phyloP scores from a whole-genome alignment of 2,797 vertebrate genomes.

The Girardinus metallicus region DNA sequence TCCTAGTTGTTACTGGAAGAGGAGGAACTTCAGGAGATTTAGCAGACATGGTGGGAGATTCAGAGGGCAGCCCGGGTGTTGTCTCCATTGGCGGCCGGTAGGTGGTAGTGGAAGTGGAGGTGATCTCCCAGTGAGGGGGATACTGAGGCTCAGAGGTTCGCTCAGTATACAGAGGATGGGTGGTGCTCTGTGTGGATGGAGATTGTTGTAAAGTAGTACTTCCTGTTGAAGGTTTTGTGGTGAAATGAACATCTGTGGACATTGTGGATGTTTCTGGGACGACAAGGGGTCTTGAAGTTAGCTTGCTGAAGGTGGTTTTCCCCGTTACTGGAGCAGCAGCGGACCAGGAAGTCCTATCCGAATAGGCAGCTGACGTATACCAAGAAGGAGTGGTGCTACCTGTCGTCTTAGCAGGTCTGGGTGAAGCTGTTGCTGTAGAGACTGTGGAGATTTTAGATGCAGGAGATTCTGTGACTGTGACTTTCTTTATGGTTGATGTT shows the following conservation, averaged over 20 bases:
- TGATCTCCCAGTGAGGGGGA: conserved; percentile 44
- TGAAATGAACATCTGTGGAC: conserved; percentile 27
- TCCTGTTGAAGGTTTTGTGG: conserved; percentile 48
- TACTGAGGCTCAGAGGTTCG: conserved; percentile 53
- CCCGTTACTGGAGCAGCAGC: conserved; percentile 44
- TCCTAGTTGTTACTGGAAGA: conserved; percentile 41
- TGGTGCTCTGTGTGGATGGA: conserved; percentile 26
- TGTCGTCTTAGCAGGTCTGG: conserved; percentile 49
- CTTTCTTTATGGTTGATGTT: conserved; percentile 57
- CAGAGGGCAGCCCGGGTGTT: conserved; percentile 42
- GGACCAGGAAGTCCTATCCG: conserved; percentile 67
- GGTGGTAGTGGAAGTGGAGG: conserved; percentile 63
- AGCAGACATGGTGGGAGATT: conserved; percentile 46
- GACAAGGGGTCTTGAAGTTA: conserved; percentile 35
- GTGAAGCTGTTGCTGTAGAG: conserved; percentile 49
- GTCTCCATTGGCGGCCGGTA: conserved; percentile 58
- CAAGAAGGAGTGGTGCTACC: conserved; percentile 43
- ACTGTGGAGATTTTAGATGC: conserved; percentile 39
- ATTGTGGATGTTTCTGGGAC: conserved; percentile 37
- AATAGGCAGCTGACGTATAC: conserved; percentile 36
- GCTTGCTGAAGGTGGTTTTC: conserved; percentile 44
- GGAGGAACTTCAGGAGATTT: conserved; percentile 42
- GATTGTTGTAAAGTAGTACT: conserved; percentile 51
- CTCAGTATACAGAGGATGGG: conserved; percentile 21
- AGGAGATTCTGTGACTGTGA: conserved; percentile 50